phyloP scores from a whole-genome alignment of 30 jellyfish, hydroid and myxozoan genomes.

The Chironex yamaguchii region DNA sequence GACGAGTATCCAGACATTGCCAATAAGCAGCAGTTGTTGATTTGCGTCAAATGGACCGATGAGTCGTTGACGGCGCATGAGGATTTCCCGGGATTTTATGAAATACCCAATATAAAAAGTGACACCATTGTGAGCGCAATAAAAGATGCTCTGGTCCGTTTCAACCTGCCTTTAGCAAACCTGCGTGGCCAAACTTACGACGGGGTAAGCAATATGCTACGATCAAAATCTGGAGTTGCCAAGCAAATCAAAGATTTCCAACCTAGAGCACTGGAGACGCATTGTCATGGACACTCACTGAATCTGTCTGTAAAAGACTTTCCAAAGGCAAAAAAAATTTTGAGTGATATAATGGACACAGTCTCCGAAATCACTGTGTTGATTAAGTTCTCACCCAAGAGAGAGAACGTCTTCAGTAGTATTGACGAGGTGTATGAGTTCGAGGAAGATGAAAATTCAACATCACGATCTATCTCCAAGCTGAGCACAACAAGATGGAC shows the following conservation, averaged over 20 bases:
- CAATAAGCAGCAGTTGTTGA: conserved; percentile 49
- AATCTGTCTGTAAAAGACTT: conserved; percentile 43
- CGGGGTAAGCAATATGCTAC: conserved; percentile 80
- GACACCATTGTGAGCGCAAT: conserved; percentile 54
- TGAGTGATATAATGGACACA: conserved; percentile 28
- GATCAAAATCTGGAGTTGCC: conserved; percentile 71
- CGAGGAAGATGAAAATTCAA: too few species aligned
- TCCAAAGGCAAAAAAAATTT: conserved; percentile 14
- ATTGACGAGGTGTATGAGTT: too few species aligned
- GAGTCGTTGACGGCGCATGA: conserved; percentile 48
- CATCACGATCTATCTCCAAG: too few species aligned
- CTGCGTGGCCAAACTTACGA: conserved; percentile 68
- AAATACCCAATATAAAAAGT: conserved; percentile 30
- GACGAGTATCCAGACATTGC: conserved; percentile 55
- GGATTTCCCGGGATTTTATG: conserved; percentile 57
- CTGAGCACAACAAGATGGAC: too few species aligned
- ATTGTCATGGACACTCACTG: conserved; percentile 78
- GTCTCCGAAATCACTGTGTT: conserved; percentile 28
- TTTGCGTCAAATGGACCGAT: conserved; percentile 72
- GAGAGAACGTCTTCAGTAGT: background rate
- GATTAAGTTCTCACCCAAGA: conserved; percentile 22
- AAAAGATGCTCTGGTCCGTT: conserved; percentile 41
- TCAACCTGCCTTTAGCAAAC: background rate
- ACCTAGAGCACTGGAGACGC: conserved; percentile 70
- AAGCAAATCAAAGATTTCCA: conserved; percentile 46